A percentile compares a stretch with the other conserved stretches of the same genome.
Evolutionary conservation across 2,888 invertebrate genomes (phyloP).

Genomic region (Mimachlamys varia): DNA sequence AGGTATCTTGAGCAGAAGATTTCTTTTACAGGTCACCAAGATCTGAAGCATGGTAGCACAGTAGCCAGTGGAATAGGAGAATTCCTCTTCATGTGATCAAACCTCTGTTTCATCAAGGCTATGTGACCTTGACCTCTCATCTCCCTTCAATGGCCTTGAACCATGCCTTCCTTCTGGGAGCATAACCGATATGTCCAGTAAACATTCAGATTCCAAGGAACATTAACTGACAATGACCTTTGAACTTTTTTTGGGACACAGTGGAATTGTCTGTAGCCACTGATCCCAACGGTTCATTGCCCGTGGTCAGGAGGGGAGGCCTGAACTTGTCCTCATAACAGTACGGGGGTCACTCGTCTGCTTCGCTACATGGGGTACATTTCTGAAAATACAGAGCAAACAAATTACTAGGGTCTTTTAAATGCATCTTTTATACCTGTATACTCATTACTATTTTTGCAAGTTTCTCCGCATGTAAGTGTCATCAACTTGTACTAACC

Average conservation of each 20-base stretch:
- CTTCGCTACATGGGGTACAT: neutral
- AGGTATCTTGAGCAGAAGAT: constrained; percentile 16
- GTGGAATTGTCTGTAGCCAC: neutral
- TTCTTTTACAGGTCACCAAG: neutral
- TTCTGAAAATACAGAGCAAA: constrained; percentile 11
- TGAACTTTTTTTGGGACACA: neutral
- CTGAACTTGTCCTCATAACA: neutral
- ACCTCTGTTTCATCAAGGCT: neutral
- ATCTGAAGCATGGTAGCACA: neutral
- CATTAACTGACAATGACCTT: neutral
- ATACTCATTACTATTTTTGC: too few species aligned
- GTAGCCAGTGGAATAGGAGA: neutral
- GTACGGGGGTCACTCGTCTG: neutral
- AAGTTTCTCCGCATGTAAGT: too few species aligned
- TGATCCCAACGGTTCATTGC: neutral
- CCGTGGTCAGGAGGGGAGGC: neutral
- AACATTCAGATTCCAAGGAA: neutral
- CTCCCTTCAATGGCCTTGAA: neutral
- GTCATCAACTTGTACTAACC: too few species aligned
- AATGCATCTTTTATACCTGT: too few species aligned
- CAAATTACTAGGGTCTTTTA: neutral
- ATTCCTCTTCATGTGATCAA: neutral
- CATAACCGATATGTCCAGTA: neutral
- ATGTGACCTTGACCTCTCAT: neutral
- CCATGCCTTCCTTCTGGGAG: neutral